Base-by-base conservation (phyloP, 2,113 vertebrate genomes). In the Bagarius yarrelli region DNA sequence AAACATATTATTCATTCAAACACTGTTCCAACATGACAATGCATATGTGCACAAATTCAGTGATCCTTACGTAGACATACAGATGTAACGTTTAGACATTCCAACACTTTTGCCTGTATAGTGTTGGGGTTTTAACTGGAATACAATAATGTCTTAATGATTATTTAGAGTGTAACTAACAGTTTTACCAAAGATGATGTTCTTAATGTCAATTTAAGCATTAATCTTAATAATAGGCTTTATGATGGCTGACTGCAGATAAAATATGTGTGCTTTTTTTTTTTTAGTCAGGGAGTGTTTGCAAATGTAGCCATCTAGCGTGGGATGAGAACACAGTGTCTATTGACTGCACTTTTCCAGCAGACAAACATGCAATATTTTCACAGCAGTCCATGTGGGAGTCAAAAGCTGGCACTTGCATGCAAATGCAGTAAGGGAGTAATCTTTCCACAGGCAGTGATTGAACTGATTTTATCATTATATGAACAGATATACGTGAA, bases 251-350 rank as follows among this genome's bases (percentile, higher is more conserved):
- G 40, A 19, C 13, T 23, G 44, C 56, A 81, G 80, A 89, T 79
- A 89, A 78, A 72, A 27, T 30, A 23, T 5, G 18, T 27, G 27
- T 64, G 69, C 40, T 79, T 55, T 79, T 56, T 61, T 55, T 71
- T 75, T 85, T 78, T 83, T 21, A 75, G 74, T 69, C 13, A 76
- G 59, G 61, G 36, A 36, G 60, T 53, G 47, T 81, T 84, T 84
- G 80, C 71, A 78, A 71, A 61, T 75, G 52, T 59, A 23, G 56
- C 52, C 11, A 30, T 75, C 44, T 27, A 52, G 36, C 21, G 19
- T 86, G 72, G 87, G 79, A 47, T 78, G 81, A 80, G 77, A 57
- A 86, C 87, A 83, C 86, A 81, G 66, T 83, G 78, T 70, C 73
- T 66, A 76, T 56, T 86, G 32, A 83, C 84, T 78, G 81, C 78